Base-by-base conservation (phyloP, 2,113 vertebrate genomes). In the Balaenoptera acutorostrata region DNA sequence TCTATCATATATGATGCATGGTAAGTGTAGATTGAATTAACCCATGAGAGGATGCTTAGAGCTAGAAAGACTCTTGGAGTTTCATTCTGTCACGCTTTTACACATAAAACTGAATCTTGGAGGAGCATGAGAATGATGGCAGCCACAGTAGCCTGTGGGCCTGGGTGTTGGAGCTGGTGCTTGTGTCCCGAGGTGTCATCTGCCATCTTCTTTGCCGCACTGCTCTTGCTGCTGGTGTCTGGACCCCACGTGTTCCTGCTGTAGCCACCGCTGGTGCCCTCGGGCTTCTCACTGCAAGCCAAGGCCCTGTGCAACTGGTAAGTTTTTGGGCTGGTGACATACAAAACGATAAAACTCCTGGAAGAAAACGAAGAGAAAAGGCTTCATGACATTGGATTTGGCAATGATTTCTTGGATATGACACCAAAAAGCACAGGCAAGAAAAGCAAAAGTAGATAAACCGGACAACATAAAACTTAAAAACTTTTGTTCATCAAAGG, bases 191-290 rank as follows among this genome's bases (percentile, higher is more conserved):
- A 25, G 0, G 33, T 68, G 6, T 83, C 97, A 25, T 81, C 82
- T 0, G 97, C 87, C 0, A 3, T 52, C 0, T 95, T 69, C 1
- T 20, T 98, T 17, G 98, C 93, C 1, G 0, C 90, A 61, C 17
- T 97, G 61, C 31, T 98, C 1, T 97, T 95, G 1, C 10, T 98
- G 33, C 89, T 81, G 0, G 89, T 82, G 8, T 98, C 98, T 21
- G 92, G 4, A 1, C 96, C 96, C 2, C 74, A 88, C 9, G 12
- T 97, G 21, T 52, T 96, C 57, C 49, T 27, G 49, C 39, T 49
- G 83, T n/a, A 61, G 29, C 31, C 8, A 5, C 3, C 33, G 11
- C 33, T 25, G 39, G 23, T 87, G 66, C 71, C 55, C 83, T 69
- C 0, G 29, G 72, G 68, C 13, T 18, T 44, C 44, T 74, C 86